Evolutionary conservation across 2,113 vertebrate species (phyloP), one percentile per base, ranked within the genome.

Genomic region (Oncorhynchus tshawytscha): DNA sequence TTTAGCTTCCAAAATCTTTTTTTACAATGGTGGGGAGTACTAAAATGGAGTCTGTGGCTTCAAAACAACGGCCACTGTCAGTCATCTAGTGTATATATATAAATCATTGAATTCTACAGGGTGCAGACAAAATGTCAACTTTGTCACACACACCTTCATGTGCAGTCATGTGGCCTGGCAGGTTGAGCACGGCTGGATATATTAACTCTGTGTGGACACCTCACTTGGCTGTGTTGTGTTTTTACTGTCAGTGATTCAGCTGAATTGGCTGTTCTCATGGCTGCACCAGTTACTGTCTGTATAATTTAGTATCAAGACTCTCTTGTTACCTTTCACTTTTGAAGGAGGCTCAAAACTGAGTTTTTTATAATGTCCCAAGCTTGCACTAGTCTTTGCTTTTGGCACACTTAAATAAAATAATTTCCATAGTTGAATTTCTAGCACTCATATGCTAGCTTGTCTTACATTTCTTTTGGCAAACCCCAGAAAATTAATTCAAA

Each of bases 301-400:
- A 85, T 87, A 84, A 88, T 90, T 88, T 86, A 91, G 78, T 71
- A 66, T 83, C 75, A 59, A 22, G 13, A 54, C 66, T 78, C 80
- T 72, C 72, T 70, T 72, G 75, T 78, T 69, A 51, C 67, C 69
- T 67, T 59, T 22, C 25, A 15, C 24, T 67, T 67, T 67, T 13
- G n/a, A 15, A 67, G 13, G 24, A 29, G 27, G 3, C 27, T 67
- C 13, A 18, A 66, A 27, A 27, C 65, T 18, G 15, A 57, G 5
- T 31, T 4, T 8, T 65, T 65, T 65, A 24, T 25, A 13, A 65
- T n/a, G 62, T 64, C 22, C 62, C 62, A 24, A 3, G 62, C 62
- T 64, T 64, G 39, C 39, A 45, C 39, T 11, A 7, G 60, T 12
- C 24, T n/a, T 25, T 65, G 9, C 7, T 25, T 65, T 2, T 25